Evolutionary conservation across 2,888 invertebrate species (phyloP).

Genomic region (Alloscopus bannaensis): DNA sequence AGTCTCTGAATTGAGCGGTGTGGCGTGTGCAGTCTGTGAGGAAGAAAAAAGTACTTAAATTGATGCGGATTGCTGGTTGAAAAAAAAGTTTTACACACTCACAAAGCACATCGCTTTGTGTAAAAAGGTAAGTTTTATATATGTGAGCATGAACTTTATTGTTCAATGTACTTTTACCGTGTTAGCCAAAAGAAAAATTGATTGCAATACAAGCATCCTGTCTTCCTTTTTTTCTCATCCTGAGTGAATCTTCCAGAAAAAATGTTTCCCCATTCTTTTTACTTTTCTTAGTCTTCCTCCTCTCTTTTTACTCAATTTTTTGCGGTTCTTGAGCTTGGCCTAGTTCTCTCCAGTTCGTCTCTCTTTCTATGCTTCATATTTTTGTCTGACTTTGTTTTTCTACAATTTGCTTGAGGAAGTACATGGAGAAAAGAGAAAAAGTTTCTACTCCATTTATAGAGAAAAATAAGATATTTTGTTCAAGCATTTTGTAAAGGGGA

Average conservation of each 20-base stretch:
- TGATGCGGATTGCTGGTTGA: constrained; percentile 4
- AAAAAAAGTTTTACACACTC: not conserved
- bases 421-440: not conserved
- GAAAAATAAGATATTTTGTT: too few species aligned
- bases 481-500: too few species aligned
- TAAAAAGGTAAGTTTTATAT: too few species aligned
- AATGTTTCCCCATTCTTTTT: constrained; percentile 4
- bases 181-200: too few species aligned
- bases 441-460: too few species aligned
- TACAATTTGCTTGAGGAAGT: not conserved
- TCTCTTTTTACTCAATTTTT: constrained; percentile 11
- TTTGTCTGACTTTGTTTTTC: constrained; percentile 4
- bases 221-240: not conserved
- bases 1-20: too few species aligned
- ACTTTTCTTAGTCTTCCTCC: too few species aligned
- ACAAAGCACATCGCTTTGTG: too few species aligned
- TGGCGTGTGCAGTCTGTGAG: not conserved
- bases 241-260: constrained; percentile 8
- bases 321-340: not conserved
- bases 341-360: constrained; percentile 4
- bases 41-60: constrained; percentile 7
- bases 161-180: not conserved
- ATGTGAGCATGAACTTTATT: not conserved
- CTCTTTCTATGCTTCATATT: not conserved
- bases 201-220: constrained; percentile 18